Percentiles rank a stretch among this genome's conserved stretches.
Conservation (phyloP, 2,888 invertebrate species). For the Autographa pulchrina region DNA sequence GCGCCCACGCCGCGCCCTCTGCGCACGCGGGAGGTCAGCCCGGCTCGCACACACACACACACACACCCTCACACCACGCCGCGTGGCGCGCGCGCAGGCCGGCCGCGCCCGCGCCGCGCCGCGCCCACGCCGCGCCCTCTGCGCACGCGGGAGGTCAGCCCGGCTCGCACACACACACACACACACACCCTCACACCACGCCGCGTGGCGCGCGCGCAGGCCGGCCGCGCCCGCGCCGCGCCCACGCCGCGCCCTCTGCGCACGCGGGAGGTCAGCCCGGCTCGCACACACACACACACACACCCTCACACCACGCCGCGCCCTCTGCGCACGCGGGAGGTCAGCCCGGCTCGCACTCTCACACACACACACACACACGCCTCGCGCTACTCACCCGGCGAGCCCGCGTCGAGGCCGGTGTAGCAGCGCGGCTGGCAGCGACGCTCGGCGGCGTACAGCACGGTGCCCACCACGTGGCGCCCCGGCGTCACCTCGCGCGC, state of each 20-base stretch:
- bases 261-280: neutral
- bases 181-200: too few relatives aligned
- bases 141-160: constrained; percentile 10
- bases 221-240: constrained; percentile 54
- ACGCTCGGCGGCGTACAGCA: constrained; percentile 92
- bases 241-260: constrained; percentile 69
- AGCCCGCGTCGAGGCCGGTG: constrained; percentile 91
- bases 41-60: constrained; percentile 16
- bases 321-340: constrained; percentile 60
- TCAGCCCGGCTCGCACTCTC: constrained; percentile 13
- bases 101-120: constrained; percentile 54
- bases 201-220: constrained; percentile 68
- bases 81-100: constrained; percentile 68
- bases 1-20: constrained; percentile 70
- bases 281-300: constrained; percentile 20
- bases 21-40: constrained; percentile 10
- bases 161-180: constrained; percentile 16
- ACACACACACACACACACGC: neutral
- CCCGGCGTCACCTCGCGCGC: constrained; percentile 65
- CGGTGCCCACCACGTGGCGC: constrained; percentile 88
- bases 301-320: constrained; percentile 70
- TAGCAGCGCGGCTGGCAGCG: constrained; percentile 94
- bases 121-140: constrained; percentile 70
- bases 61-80: too few relatives aligned
- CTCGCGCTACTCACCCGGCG: constrained; percentile 85